phyloP scores from a whole-genome alignment of 2,888 invertebrate genomes.

The Incurvaria masculella region DNA sequence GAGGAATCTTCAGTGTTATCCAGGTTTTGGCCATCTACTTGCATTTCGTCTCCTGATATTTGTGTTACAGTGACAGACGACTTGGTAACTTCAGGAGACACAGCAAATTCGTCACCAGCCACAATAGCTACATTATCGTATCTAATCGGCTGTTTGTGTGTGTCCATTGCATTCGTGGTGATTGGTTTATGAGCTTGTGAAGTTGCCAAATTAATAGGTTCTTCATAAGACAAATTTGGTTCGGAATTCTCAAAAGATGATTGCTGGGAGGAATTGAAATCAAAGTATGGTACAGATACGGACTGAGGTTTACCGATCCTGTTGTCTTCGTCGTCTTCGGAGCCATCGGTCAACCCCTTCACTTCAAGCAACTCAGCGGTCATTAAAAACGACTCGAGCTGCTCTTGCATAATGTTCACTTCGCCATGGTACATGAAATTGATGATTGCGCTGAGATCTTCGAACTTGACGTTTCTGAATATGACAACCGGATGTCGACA shows the following conservation, averaged over 20 bases:
- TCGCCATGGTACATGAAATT: slow-evolving; percentile 84
- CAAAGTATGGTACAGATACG: slow-evolving; percentile 20
- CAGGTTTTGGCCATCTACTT: slow-evolving; percentile 35
- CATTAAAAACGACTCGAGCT: slow-evolving; percentile 71
- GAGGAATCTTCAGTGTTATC: slow-evolving; percentile 42
- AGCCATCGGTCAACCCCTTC: slow-evolving; percentile 68
- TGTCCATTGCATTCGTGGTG: neutral
- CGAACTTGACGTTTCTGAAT: slow-evolving; percentile 74
- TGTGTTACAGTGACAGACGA: slow-evolving; percentile 2
- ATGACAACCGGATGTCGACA: slow-evolving; percentile 79
- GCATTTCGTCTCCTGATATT: slow-evolving; percentile 35
- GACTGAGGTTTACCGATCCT: neutral
- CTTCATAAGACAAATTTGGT: slow-evolving; percentile 27
- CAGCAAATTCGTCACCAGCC: neutral
- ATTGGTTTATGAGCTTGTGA: slow-evolving; percentile 25
- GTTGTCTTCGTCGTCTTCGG: slow-evolving; percentile 35
- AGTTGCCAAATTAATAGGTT: slow-evolving; percentile 47
- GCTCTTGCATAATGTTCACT: slow-evolving; percentile 77
- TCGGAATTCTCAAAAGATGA: slow-evolving; percentile 30
- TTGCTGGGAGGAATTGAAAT: slow-evolving; percentile 40
- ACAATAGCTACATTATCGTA: neutral
- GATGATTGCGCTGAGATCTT: slow-evolving; percentile 73
- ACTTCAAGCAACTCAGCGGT: slow-evolving; percentile 75
- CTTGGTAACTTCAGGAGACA: neutral
- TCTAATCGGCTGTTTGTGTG: slow-evolving; percentile 1